Evolutionary conservation across 2,797 vertebrate genomes (phyloP).

Genomic region (Phoebastria nigripes): DNA sequence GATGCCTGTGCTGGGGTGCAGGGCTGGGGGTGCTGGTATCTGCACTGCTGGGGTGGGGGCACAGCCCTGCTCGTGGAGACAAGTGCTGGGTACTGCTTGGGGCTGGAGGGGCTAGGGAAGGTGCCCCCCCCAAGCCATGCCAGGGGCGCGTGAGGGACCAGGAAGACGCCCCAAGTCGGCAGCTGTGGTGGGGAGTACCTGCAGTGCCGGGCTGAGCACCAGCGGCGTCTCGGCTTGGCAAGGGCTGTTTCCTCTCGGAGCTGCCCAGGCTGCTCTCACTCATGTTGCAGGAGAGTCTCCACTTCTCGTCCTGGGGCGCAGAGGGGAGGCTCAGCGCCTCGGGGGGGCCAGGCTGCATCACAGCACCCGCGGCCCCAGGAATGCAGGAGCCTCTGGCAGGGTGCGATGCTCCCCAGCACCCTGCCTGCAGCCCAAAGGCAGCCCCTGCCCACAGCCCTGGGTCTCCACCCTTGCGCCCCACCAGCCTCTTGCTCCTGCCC

Average conservation of each 20-base stretch:
- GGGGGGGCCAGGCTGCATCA: background rate
- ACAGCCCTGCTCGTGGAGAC: background rate
- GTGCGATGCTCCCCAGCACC: background rate
- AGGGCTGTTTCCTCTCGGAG: background rate
- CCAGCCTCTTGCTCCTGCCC: background rate
- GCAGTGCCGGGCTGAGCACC: background rate
- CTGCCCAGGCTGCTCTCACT: background rate
- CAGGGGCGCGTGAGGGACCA: too few relatives aligned
- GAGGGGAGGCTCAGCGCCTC: background rate
- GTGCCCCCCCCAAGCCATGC: too few relatives aligned
- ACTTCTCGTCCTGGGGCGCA: background rate
- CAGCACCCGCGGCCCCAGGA: background rate
- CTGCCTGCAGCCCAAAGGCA: background rate
- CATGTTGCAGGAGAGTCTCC: background rate
- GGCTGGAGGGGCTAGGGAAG: background rate
- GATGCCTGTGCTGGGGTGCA: background rate
- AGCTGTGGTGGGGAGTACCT: background rate
- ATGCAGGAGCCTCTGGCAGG: too few relatives aligned
- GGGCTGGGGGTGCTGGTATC: background rate
- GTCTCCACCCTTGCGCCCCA: background rate
- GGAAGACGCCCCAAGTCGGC: rapidly evolving
- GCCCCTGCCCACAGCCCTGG: too few relatives aligned
- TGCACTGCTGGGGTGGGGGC: background rate
- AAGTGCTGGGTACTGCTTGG: background rate
- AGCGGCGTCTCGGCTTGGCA: rapidly evolving